Percentiles rank a stretch among this genome's conserved stretches.
phyloP scores from a whole-genome alignment of 2,113 vertebrate genomes.

The Megaceryle maxima region DNA sequence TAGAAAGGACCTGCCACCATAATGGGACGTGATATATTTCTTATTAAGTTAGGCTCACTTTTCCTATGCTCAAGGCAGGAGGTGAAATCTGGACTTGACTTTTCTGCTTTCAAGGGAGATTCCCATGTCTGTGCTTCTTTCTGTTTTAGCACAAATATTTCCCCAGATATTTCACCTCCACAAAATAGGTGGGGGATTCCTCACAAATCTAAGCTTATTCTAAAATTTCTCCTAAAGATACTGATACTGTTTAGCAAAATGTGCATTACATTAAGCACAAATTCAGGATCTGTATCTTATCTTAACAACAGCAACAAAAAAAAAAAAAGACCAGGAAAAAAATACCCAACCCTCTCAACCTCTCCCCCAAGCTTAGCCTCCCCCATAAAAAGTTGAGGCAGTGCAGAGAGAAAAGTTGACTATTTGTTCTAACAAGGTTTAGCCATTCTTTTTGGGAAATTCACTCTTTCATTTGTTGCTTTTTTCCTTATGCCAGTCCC shows the following conservation, averaged over 20 bases:
- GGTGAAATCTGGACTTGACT: not conserved
- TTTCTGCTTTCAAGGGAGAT: not conserved
- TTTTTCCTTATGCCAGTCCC: not conserved
- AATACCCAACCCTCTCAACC: not conserved
- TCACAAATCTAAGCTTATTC: not conserved
- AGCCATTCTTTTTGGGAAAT: not conserved
- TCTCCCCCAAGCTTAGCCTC: not conserved
- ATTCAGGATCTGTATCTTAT: not conserved
- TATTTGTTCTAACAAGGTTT: not conserved
- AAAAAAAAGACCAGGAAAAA: not conserved
- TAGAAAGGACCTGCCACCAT: not conserved
- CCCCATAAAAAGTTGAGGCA: too few relatives aligned
- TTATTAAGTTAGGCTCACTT: not conserved
- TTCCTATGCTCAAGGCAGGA: not conserved
- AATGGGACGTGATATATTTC: not conserved
- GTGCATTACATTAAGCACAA: not conserved
- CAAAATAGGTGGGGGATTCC: not conserved
- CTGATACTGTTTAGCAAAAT: not conserved
- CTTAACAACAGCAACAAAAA: not conserved
- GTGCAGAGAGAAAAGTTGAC: not conserved
- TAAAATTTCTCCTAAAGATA: not conserved
- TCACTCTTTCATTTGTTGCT: not conserved
- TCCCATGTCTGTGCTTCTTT: not conserved
- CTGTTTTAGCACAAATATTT: not conserved
- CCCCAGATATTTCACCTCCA: not conserved